Evolutionary conservation across 2,888 invertebrate species (phyloP).

Genomic region (Proisotoma minuta): DNA sequence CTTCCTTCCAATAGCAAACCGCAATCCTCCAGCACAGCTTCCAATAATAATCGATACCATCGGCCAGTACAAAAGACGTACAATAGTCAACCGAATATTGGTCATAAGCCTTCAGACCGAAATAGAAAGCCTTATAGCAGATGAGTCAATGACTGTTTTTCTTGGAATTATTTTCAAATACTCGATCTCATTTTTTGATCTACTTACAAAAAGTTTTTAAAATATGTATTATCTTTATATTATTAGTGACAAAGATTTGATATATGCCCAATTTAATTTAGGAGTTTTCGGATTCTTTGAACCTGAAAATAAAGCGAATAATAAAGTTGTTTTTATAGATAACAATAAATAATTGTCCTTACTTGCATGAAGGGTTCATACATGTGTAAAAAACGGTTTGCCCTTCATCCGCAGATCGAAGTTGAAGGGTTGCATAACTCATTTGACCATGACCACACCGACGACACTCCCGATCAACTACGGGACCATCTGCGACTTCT

Average conservation of each 20-base stretch:
- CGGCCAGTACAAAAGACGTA: not conserved
- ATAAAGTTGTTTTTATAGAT: constrained; percentile 1
- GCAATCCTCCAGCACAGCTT: not conserved
- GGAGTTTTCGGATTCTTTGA: constrained; percentile 70
- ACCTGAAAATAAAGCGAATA: constrained; percentile 53
- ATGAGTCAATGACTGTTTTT: too few species aligned
- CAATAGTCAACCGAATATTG: not conserved
- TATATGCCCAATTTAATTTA: constrained; percentile 49
- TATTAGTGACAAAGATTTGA: not conserved
- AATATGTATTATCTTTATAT: too few species aligned
- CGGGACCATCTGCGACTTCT: constrained; percentile 65
- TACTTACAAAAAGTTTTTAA: too few species aligned
- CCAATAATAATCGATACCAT: not conserved
- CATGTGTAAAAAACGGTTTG: constrained; percentile 98
- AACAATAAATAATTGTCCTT: constrained; percentile 52
- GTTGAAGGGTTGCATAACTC: constrained; percentile 91
- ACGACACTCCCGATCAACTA: constrained; percentile 74
- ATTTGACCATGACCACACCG: constrained; percentile 86
- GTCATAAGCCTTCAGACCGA: not conserved
- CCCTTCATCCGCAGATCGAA: constrained; percentile 97
- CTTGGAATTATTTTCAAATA: not conserved
- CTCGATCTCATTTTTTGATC: not conserved
- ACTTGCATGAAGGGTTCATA: constrained; percentile 72
- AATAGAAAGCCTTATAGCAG: constrained; percentile 8
- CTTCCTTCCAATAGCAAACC: constrained; percentile 5